These are phyloP conservation scores for Chironomus tentans DNA, from an alignment of 2,888 invertebrate genomes.

Conservation along the genomic window DNA sequence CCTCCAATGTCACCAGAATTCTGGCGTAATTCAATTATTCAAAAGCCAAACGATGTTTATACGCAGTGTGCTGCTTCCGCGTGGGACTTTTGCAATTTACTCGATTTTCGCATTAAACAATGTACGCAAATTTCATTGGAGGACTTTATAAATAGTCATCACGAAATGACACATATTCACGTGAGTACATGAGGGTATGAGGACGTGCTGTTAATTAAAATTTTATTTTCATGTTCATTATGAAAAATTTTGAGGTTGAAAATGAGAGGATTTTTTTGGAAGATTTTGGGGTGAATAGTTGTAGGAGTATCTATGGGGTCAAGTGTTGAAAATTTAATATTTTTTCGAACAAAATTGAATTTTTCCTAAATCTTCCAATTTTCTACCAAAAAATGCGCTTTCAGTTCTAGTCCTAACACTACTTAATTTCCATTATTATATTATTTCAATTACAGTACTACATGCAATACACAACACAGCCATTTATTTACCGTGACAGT, in stretches of 20 bases:
- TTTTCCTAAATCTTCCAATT: too few species aligned
- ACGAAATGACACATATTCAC: constrained; percentile 68
- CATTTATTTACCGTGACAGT: constrained; percentile 66
- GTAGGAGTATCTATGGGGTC: too few species aligned
- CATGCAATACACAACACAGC: constrained; percentile 65
- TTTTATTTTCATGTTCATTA: too few species aligned
- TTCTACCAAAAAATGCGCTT: background rate
- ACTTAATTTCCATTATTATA: too few species aligned
- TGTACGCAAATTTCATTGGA: constrained; percentile 72
- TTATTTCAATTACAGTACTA: constrained; percentile 53
- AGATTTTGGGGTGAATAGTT: too few species aligned
- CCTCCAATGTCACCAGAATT: constrained; percentile 74
- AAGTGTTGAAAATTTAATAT: too few species aligned
- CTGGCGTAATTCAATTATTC: constrained; percentile 74
- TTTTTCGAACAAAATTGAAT: too few species aligned
- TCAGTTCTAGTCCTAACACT: too few species aligned
- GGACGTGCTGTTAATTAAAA: too few species aligned
- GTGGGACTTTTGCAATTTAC: constrained; percentile 15
- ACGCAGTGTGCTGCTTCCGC: constrained; percentile 56
- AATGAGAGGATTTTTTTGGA: too few species aligned
- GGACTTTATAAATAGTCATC: constrained; percentile 67
- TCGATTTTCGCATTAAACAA: constrained; percentile 72
- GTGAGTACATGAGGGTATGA: background rate
- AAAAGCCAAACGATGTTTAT: constrained; percentile 56
- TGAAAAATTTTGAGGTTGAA: too few species aligned